These are phyloP conservation scores for Temnothorax longispinosus DNA, from an alignment of 1,140 invertebrate genomes.

Conservation along the genomic window DNA sequence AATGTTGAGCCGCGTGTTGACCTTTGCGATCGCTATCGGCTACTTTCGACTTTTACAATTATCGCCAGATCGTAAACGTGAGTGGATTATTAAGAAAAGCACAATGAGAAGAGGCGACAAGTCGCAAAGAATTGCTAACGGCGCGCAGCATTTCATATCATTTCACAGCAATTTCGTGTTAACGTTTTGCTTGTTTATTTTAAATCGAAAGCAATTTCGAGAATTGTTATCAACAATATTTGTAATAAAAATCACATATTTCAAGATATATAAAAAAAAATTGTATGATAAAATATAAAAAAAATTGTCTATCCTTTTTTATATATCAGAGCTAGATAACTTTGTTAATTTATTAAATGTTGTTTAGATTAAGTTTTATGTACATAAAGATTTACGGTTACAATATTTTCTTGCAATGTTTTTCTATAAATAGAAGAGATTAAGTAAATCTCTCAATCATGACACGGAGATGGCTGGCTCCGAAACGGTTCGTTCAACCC, in stretches of 20 bases:
- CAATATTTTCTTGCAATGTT: background rate
- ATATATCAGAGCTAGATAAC: background rate
- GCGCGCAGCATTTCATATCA: background rate
- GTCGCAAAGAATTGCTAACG: background rate
- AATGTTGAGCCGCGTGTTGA: conserved; percentile 33
- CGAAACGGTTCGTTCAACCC: conserved; percentile 55
- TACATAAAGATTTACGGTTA: background rate
- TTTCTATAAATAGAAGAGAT: background rate
- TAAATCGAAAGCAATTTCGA: background rate
- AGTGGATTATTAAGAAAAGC: conserved; percentile 34
- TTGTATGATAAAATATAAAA: background rate
- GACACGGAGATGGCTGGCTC: background rate
- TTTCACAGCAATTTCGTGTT: background rate
- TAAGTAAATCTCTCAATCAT: background rate
- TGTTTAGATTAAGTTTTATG: background rate
- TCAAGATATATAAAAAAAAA: background rate
- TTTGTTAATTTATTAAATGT: background rate
- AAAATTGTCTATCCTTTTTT: background rate
- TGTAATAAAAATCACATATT: background rate
- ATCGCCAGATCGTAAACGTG: conserved; percentile 43
- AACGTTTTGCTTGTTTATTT: background rate
- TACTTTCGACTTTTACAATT: conserved; percentile 58
- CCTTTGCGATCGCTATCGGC: conserved; percentile 59
- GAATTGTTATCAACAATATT: background rate
- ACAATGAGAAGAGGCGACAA: conserved; percentile 16